phyloP scores from a whole-genome alignment of 2,888 invertebrate genomes.

The Tinea trinotella region DNA sequence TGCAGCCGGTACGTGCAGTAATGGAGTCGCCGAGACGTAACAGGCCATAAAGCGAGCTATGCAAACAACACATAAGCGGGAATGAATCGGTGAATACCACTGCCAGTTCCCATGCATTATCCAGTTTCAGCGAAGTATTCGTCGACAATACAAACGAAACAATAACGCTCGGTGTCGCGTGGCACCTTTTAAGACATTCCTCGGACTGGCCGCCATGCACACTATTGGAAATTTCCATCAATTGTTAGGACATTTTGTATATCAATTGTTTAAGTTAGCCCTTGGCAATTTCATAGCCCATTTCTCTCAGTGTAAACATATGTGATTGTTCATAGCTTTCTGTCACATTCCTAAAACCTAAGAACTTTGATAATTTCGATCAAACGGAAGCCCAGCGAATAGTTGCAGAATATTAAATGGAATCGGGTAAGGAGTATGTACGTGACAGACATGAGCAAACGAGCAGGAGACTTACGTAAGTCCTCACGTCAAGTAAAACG shows the following conservation, averaged over 20 bases:
- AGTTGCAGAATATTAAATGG: conserved; percentile 40
- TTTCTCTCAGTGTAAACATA: background rate
- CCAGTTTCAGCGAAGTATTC: conserved; percentile 59
- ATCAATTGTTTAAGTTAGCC: background rate
- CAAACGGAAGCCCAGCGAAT: conserved; percentile 33
- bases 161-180: conserved; percentile 56
- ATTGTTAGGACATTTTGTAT: background rate
- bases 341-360: background rate
- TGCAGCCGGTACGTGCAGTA: background rate
- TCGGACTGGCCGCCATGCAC: conserved; percentile 42
- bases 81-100: conserved; percentile 33
- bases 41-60: conserved; percentile 67
- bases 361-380: conserved; percentile 26
- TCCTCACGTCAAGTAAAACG: conserved; percentile 39
- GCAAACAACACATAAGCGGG: conserved; percentile 39
- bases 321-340: background rate
- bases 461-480: conserved; percentile 42
- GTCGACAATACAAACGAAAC: conserved; percentile 30
- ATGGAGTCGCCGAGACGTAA: conserved; percentile 34
- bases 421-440: conserved; percentile 29
- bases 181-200: conserved; percentile 33
- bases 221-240: conserved; percentile 5
- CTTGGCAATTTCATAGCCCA: background rate
- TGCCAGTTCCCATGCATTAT: conserved; percentile 66
- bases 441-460: conserved; percentile 45